A percentile compares a stretch with the other conserved stretches of the same genome.
These are phyloP conservation scores for Pangasius sanitwongsei DNA, from an alignment of 2,797 vertebrate genomes.

Conservation along the genomic window DNA sequence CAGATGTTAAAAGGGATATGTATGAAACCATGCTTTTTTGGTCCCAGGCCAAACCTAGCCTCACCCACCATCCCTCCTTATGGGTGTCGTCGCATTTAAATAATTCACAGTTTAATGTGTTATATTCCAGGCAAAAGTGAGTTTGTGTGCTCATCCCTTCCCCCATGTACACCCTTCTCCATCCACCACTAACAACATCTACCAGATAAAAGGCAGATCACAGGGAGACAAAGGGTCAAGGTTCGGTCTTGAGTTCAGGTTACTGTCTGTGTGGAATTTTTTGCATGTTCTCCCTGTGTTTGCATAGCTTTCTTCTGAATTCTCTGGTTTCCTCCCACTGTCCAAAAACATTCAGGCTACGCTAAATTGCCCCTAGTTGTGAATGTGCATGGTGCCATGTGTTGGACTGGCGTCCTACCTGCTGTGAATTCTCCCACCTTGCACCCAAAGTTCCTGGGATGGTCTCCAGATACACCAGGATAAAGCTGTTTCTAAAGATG, in stretches of 20 bases:
- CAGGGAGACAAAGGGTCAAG: background rate
- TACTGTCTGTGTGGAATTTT: background rate
- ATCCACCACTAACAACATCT: background rate
- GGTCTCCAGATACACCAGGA: background rate
- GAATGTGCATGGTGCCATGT: background rate
- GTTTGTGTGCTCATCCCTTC: background rate
- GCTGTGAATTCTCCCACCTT: background rate
- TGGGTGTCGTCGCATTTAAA: background rate
- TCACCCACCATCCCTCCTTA: background rate
- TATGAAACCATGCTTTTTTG: background rate
- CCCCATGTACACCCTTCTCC: background rate
- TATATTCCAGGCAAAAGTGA: background rate
- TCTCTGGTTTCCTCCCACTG: background rate
- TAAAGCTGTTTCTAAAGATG: background rate
- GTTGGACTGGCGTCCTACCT: background rate
- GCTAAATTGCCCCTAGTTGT: background rate
- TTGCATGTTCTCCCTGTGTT: background rate
- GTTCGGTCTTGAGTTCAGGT: background rate
- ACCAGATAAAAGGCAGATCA: background rate
- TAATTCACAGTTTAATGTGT: background rate
- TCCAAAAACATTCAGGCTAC: background rate
- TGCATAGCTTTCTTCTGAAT: background rate
- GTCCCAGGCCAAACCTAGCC: background rate
- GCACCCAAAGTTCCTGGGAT: background rate
- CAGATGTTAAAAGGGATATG: slow-evolving; percentile 4